Conservation (phyloP, 2,888 invertebrate species). For the Flexamia atlantica region DNA sequence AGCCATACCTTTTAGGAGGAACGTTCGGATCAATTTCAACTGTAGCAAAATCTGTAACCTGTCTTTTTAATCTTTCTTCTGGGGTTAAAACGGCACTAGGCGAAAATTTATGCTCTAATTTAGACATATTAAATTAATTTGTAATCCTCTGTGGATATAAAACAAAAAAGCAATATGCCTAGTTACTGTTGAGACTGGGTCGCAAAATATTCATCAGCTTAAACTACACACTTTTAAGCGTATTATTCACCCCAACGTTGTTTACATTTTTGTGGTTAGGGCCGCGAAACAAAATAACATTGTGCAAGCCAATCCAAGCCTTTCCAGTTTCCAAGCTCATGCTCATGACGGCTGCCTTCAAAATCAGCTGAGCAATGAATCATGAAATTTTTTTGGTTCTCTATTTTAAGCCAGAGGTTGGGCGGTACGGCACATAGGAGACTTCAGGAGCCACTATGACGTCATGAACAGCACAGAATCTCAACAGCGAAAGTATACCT, state of each 20-base stretch:
- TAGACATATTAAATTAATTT: background rate
- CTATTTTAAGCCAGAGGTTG: no score
- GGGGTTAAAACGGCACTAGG: slow-evolving; percentile 77
- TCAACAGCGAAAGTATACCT: no score
- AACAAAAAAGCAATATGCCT: background rate
- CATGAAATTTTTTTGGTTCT: no score
- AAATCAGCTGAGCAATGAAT: background rate
- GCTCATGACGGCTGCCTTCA: background rate
- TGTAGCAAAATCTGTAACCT: slow-evolving; percentile 83
- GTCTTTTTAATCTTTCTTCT: slow-evolving; percentile 81
- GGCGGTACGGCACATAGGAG: no score
- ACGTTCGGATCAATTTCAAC: slow-evolving; percentile 86
- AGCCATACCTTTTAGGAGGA: slow-evolving; percentile 84
- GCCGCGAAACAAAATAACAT: background rate
- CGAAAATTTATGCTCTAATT: background rate
- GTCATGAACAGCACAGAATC: no score
- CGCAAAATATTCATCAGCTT: no score
- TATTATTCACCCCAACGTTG: background rate
- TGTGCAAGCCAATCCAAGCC: no score
- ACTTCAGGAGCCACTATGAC: no score
- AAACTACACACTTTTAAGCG: background rate
- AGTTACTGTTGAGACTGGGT: background rate
- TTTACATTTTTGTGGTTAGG: background rate
- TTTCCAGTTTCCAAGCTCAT: no score
- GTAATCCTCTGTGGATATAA: background rate